Conservation (phyloP, 2,113 vertebrate genomes). For the Corydoras sp. region DNA sequence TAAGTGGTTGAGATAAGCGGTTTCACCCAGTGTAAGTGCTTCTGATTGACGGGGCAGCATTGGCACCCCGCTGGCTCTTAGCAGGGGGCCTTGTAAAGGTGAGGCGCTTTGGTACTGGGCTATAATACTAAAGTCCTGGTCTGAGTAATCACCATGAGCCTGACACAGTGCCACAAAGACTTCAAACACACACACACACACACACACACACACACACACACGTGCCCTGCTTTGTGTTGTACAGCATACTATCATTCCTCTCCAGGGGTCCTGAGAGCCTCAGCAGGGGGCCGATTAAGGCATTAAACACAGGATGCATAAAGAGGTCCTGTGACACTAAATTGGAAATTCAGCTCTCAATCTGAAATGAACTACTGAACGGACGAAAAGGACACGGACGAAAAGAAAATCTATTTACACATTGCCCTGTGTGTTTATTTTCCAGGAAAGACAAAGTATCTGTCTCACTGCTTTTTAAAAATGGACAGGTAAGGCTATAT, state of each 20-base stretch:
- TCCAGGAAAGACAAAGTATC: background rate
- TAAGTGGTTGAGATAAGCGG: conserved; percentile 40
- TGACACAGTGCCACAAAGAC: conserved; percentile 51
- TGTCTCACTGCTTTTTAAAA: background rate
- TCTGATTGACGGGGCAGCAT: conserved; percentile 55
- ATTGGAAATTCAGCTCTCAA: conserved; percentile 35
- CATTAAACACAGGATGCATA: conserved; percentile 60
- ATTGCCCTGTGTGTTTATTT: background rate
- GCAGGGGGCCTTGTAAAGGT: conserved; percentile 64
- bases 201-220: background rate
- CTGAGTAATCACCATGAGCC: conserved; percentile 69
- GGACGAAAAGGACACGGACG: background rate
- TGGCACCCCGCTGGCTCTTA: conserved; percentile 50
- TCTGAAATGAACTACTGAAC: background rate
- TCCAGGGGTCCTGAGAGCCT: conserved; percentile 61
- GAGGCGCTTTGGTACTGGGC: conserved; percentile 56
- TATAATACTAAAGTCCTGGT: conserved; percentile 62
- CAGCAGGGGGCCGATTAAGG: conserved; percentile 69
- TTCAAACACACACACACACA: conserved; percentile 4
- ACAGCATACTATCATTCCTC: conserved; percentile 17
- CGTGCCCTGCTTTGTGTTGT: conserved; percentile 17
- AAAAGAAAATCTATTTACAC: background rate
- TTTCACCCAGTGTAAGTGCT: conserved; percentile 23
- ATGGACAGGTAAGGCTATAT: background rate
- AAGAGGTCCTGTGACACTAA: conserved; percentile 48